phyloP scores from a whole-genome alignment of 2,888 invertebrate species.

The Apotomis turbidana region DNA sequence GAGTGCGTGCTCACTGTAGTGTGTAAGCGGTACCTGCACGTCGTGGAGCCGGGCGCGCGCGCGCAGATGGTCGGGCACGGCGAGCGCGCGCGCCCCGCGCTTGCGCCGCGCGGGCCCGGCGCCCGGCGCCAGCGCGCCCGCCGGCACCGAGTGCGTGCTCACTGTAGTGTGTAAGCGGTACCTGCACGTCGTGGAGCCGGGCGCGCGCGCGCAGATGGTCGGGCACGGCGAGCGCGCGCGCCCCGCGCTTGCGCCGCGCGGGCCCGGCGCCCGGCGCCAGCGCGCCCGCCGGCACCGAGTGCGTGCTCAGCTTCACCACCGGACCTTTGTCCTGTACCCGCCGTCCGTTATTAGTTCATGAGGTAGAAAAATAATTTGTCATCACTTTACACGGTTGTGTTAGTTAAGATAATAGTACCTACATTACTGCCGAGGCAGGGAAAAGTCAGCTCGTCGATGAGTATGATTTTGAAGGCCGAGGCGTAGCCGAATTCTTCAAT shows the following conservation, averaged over 20 bases:
- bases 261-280: slow-evolving; percentile 50
- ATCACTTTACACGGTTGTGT: too few relatives aligned
- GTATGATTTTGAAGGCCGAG: too few relatives aligned
- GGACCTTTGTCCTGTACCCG: slow-evolving; percentile 57
- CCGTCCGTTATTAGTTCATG: neutral
- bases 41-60: slow-evolving; percentile 25
- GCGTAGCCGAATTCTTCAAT: too few relatives aligned
- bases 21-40: slow-evolving; percentile 45
- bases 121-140: slow-evolving; percentile 52
- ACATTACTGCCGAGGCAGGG: too few relatives aligned
- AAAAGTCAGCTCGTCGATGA: too few relatives aligned
- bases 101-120: slow-evolving; percentile 55
- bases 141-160: slow-evolving; percentile 60
- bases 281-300: slow-evolving; percentile 59
- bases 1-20: too few relatives aligned
- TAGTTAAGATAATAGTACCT: too few relatives aligned
- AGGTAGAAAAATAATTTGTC: neutral
- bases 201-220: slow-evolving; percentile 49
- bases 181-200: neutral
- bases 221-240: slow-evolving; percentile 59
- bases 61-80: slow-evolving; percentile 59
- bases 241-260: slow-evolving; percentile 56
- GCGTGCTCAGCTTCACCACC: slow-evolving; percentile 66
- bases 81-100: slow-evolving; percentile 53
- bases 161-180: slow-evolving; percentile 54